phyloP scores from a whole-genome alignment of 1,140 invertebrate species.

The Neuroterus valhalla region DNA sequence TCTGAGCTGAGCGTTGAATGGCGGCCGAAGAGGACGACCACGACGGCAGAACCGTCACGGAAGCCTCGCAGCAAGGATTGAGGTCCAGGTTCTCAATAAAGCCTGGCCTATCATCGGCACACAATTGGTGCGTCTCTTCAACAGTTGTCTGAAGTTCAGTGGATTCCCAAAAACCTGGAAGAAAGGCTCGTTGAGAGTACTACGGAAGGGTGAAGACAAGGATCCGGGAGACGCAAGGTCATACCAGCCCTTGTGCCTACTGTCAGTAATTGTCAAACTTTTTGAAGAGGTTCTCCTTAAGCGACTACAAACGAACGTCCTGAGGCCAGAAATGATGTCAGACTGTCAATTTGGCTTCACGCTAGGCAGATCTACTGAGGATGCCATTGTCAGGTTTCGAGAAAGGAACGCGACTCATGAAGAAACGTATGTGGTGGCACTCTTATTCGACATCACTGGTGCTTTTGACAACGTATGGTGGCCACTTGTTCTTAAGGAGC shows the following conservation, averaged over 20 bases:
- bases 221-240: neutral
- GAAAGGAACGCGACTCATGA: constrained; percentile 31
- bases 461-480: constrained; percentile 69
- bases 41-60: constrained; percentile 4
- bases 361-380: neutral
- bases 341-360: neutral
- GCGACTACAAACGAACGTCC: neutral
- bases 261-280: constrained; percentile 14
- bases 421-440: constrained; percentile 47
- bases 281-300: neutral
- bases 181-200: neutral
- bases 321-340: constrained; percentile 32
- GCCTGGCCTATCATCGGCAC: too few species aligned
- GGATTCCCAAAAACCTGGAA: neutral
- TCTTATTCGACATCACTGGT: constrained; percentile 69
- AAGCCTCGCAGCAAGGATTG: constrained; percentile 22
- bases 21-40: constrained; percentile 25
- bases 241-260: neutral
- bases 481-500: constrained; percentile 59
- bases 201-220: neutral
- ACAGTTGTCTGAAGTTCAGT: neutral
- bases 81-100: too few species aligned
- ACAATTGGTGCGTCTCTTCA: too few species aligned
- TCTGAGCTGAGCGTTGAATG: constrained; percentile 24
- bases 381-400: neutral